Evolutionary conservation across 1,140 invertebrate genomes (phyloP).

Genomic region (Drosophila sulfurigaster): DNA sequence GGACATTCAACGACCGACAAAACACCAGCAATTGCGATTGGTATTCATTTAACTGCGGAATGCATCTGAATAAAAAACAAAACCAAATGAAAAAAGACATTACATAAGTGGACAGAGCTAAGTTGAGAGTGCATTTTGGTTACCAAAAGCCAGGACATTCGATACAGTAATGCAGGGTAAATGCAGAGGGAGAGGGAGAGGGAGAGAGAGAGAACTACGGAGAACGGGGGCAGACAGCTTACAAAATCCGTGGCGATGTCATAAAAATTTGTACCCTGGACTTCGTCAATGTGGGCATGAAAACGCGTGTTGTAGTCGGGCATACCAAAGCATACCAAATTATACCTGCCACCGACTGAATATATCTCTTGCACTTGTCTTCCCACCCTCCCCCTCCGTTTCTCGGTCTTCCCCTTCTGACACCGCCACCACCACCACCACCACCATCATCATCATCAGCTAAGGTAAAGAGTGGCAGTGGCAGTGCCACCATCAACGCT

Average conservation of each 20-base stretch:
- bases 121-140: conserved; percentile 19
- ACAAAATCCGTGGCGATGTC: conserved; percentile 64
- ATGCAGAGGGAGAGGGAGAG: not conserved
- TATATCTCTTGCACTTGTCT: conserved; percentile 49
- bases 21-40: conserved; percentile 23
- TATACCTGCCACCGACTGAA: conserved; percentile 65
- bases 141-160: conserved; percentile 66
- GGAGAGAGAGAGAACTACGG: not conserved
- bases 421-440: too few species aligned
- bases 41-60: conserved; percentile 50
- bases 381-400: not conserved
- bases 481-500: not conserved
- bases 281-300: conserved; percentile 69
- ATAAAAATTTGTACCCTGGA: conserved; percentile 67
- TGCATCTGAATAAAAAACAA: conserved; percentile 22
- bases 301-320: conserved; percentile 65
- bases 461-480: too few species aligned
- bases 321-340: conserved; percentile 47
- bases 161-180: conserved; percentile 70
- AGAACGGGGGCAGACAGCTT: conserved; percentile 20
- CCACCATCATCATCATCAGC: not conserved
- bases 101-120: conserved; percentile 26
- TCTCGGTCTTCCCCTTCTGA: not conserved
- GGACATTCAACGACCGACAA: conserved; percentile 16
- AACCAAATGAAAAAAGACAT: conserved; percentile 12